Evolutionary conservation across 2,113 vertebrate genomes (phyloP).

Genomic region (Paradisaea rubra): DNA sequence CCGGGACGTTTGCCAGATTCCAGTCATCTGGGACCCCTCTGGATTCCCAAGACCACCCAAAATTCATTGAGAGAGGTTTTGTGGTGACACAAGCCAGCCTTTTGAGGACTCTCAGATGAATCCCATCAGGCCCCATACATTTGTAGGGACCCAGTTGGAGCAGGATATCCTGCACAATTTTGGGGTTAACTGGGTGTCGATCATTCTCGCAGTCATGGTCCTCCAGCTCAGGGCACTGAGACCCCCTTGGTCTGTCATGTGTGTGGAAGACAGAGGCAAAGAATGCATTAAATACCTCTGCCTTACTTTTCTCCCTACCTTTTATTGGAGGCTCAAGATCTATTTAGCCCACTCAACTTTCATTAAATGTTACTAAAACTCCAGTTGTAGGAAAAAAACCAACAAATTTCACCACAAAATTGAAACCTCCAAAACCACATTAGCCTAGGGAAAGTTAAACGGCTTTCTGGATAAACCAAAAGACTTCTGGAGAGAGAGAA

Average conservation of each 20-base stretch:
- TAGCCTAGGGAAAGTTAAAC: not conserved
- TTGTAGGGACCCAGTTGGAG: not conserved
- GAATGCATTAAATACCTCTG: too few relatives aligned
- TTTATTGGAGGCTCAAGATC: not conserved
- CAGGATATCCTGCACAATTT: fast-evolving
- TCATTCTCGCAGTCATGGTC: fast-evolving
- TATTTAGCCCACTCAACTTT: not conserved
- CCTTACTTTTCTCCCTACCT: not conserved
- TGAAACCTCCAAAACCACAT: not conserved
- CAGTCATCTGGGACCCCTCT: not conserved
- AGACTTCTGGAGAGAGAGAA: not conserved
- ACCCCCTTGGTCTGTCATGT: not conserved
- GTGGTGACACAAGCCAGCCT: not conserved
- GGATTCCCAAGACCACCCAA: not conserved
- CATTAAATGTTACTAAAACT: not conserved
- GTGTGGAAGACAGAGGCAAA: not conserved
- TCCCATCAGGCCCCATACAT: not conserved
- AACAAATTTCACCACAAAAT: not conserved
- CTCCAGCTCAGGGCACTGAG: not conserved
- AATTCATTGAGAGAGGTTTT: not conserved
- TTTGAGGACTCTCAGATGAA: not conserved
- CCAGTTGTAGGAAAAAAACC: not conserved
- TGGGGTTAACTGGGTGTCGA: fast-evolving
- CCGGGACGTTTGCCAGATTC: fast-evolving
- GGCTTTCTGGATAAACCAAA: not conserved